Evolutionary conservation across 2,113 vertebrate species (phyloP).

Genomic region (Diadophis punctatus): DNA sequence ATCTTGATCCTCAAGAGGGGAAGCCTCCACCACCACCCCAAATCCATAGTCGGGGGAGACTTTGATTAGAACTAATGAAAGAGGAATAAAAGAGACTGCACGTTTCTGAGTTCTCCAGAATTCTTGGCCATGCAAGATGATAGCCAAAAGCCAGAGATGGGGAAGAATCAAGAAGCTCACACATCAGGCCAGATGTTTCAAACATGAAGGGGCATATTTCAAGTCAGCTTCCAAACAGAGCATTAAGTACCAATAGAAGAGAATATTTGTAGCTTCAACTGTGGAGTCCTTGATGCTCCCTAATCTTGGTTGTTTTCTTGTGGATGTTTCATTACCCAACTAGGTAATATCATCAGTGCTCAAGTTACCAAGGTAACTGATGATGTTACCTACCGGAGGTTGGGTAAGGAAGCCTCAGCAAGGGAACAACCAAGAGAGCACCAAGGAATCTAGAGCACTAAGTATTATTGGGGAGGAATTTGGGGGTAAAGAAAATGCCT

Average conservation of each 20-base stretch:
- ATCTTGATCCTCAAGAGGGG: neutral
- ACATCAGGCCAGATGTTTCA: neutral
- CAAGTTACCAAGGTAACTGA: neutral
- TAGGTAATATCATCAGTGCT: neutral
- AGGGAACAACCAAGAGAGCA: neutral
- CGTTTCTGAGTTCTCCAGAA: neutral
- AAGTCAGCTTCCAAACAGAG: neutral
- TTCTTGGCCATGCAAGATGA: neutral
- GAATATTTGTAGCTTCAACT: neutral
- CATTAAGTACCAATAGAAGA: neutral
- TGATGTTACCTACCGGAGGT: neutral
- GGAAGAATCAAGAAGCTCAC: neutral
- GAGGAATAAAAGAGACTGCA: neutral
- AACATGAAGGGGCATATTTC: neutral
- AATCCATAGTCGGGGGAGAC: neutral
- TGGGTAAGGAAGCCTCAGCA: neutral
- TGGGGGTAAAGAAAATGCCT: neutral
- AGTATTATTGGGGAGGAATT: neutral
- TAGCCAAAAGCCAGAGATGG: neutral
- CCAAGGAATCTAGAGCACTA: neutral
- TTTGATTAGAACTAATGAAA: neutral
- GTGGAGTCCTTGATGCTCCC: neutral
- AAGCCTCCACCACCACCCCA: neutral
- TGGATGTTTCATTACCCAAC: neutral
- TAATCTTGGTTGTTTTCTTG: neutral